Base-by-base conservation (phyloP, 37 sponge, comb jelly and placozoan genomes). In the Geodia barretti region DNA sequence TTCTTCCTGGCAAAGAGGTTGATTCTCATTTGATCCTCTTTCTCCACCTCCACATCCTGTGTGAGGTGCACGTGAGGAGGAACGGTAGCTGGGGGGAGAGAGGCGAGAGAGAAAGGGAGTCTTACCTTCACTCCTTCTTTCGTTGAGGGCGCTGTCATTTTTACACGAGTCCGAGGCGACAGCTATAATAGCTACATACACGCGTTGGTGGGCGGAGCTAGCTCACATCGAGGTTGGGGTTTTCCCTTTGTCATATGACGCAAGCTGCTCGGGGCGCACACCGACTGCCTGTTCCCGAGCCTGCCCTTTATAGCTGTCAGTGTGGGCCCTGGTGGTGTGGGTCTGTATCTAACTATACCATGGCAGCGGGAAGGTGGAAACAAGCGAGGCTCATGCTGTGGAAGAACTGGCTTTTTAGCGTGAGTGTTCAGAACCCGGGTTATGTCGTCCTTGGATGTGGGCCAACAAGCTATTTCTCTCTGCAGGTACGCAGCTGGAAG, bases 341-440 rank as follows among this genome's bases (percentile, higher is more conserved):
- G n/a, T n/a, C n/a, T n/a, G n/a, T n/a, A n/a, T n/a, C n/a, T n/a
- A n/a, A n/a, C n/a, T 42, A 5, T 19, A 61, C 8, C 1, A 93
- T 93, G 93, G 93, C 86, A 17, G 93, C 89, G 29, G 86, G 90
- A 23, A 85, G 83, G 11, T 84, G 73, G 4, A 77, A 77, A 36
- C 93, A 93, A 58, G 65, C 89, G 0, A 43, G 77, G 14, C 78
- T 89, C 1, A 73, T 93, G 39, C 39, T 93, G 33, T 93, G 89
- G 86, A 93, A 93, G 76, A 93, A 93, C 84, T 93, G 93, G 93
- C 83, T 93, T 9, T 93, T 93, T 60, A 93, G 77, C n/a, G 93
- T 93, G 62, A 86, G 89, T 70, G 21, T n/a, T n/a, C n/a, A n/a
- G n/a, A n/a, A n/a, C n/a, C n/a, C n/a, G n/a, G n/a, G n/a, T n/a